A percentile compares a stretch with the other conserved stretches of the same genome.
phyloP scores from a whole-genome alignment of 2,888 invertebrate genomes.

The Dascillus cervinus region DNA sequence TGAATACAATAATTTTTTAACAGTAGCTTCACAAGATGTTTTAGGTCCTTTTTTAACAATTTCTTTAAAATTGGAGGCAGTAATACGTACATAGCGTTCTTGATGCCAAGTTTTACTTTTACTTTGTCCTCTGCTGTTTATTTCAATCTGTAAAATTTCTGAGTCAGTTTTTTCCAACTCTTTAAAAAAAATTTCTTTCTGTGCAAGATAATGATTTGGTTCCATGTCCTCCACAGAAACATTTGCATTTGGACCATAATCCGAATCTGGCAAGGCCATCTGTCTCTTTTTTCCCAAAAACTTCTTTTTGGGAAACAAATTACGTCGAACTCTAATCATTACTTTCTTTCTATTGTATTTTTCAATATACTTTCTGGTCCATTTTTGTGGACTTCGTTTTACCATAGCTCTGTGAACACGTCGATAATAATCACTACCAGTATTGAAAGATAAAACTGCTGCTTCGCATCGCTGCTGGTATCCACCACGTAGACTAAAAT shows the following conservation, averaged over 20 bases:
- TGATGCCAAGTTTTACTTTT: background rate
- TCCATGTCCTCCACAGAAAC: background rate
- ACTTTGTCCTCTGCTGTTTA: background rate
- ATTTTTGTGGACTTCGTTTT: background rate
- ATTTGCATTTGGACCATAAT: constrained; percentile 4
- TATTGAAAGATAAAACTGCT: constrained; percentile 27
- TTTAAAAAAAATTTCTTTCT: background rate
- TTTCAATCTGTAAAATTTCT: background rate
- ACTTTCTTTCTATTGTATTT: background rate
- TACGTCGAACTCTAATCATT: background rate
- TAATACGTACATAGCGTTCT: background rate
- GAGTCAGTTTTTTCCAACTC: background rate
- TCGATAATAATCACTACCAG: constrained; percentile 1
- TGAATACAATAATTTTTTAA: background rate
- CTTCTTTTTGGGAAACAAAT: background rate
- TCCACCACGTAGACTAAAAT: constrained; percentile 20
- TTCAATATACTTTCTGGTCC: background rate
- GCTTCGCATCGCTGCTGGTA: constrained; percentile 27
- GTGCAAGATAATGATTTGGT: background rate
- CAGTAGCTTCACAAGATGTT: constrained; percentile 3
- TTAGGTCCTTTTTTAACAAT: constrained; percentile 1
- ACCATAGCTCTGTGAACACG: constrained; percentile 1
- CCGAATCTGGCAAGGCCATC: background rate
- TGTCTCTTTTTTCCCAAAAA: background rate
- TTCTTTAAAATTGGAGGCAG: constrained; percentile 1